These are phyloP conservation scores for Phyllopteryx taeniolatus DNA, from an alignment of 2,113 vertebrate genomes.

Conservation along the genomic window DNA sequence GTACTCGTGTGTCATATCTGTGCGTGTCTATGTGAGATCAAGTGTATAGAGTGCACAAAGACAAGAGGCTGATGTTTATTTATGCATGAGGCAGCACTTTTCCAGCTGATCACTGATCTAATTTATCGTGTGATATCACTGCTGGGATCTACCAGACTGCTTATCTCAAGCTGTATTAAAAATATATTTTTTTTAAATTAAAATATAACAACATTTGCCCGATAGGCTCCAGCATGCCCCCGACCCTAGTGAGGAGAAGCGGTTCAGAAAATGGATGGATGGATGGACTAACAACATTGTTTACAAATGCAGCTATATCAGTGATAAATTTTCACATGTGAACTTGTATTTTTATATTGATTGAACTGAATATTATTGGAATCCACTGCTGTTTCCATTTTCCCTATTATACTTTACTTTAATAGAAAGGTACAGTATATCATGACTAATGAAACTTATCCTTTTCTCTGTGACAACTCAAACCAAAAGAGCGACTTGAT, in stretches of 20 bases:
- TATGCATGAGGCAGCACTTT: constrained; percentile 51
- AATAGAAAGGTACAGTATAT: too few species aligned
- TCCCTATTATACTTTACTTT: not conserved
- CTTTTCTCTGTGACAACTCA: too few species aligned
- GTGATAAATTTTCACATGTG: not conserved
- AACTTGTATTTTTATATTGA: not conserved
- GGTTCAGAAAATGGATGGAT: too few species aligned
- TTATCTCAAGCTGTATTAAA: not conserved
- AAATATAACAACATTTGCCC: too few species aligned
- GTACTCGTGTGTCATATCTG: constrained; percentile 21
- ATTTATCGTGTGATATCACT: constrained; percentile 34
- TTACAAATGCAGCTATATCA: not conserved
- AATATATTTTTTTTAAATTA: too few species aligned
- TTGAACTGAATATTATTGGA: not conserved
- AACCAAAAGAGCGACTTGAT: too few species aligned
- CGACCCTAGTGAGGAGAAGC: too few species aligned
- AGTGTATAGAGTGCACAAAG: constrained; percentile 22
- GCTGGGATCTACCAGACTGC: constrained; percentile 20
- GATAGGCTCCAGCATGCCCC: too few species aligned
- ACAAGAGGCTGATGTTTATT: constrained; percentile 37
- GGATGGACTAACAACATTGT: not conserved
- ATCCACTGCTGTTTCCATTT: not conserved
- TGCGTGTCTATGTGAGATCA: constrained; percentile 25
- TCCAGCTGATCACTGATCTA: constrained; percentile 53
- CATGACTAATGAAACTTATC: too few species aligned